phyloP scores from a whole-genome alignment of 2,113 vertebrate species.

The Columbina picui region DNA sequence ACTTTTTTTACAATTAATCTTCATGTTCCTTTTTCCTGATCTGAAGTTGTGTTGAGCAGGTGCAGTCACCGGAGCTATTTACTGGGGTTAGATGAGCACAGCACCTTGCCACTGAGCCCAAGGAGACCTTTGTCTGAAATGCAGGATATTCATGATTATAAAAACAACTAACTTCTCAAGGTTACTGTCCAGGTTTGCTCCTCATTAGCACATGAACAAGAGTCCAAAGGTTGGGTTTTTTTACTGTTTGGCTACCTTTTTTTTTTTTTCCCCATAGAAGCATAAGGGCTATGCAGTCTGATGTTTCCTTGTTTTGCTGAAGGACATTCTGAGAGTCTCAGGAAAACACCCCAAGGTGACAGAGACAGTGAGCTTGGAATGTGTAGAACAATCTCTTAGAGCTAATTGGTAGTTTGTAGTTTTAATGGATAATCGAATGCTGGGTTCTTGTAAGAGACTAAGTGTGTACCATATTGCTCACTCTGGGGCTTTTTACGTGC shows the following conservation, averaged over 20 bases:
- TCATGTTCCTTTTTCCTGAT: not conserved
- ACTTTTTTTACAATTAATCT: not conserved
- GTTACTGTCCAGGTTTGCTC: not conserved
- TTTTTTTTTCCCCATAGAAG: not conserved
- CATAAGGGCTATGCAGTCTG: not conserved
- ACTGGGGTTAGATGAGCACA: not conserved
- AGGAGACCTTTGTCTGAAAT: not conserved
- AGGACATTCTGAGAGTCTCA: not conserved
- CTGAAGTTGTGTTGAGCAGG: not conserved
- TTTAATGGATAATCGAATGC: constrained; percentile 72
- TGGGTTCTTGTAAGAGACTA: constrained; percentile 81
- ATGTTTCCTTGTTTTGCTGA: not conserved
- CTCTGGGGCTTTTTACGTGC: constrained; percentile 21
- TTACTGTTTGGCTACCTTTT: not conserved
- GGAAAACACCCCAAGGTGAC: not conserved
- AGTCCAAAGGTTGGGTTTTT: not conserved
- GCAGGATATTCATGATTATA: not conserved
- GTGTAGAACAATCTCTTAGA: not conserved
- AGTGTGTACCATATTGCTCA: constrained; percentile 62
- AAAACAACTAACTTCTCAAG: not conserved
- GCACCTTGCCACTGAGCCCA: not conserved
- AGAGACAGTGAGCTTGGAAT: not conserved
- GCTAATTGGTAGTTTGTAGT: constrained; percentile 32
- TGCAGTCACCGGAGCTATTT: not conserved
- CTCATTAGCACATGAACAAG: not conserved